Evolutionary conservation across 1,140 invertebrate species (phyloP), one percentile per base, ranked within the genome.

Genomic region (Sycophaga agraensis): DNA sequence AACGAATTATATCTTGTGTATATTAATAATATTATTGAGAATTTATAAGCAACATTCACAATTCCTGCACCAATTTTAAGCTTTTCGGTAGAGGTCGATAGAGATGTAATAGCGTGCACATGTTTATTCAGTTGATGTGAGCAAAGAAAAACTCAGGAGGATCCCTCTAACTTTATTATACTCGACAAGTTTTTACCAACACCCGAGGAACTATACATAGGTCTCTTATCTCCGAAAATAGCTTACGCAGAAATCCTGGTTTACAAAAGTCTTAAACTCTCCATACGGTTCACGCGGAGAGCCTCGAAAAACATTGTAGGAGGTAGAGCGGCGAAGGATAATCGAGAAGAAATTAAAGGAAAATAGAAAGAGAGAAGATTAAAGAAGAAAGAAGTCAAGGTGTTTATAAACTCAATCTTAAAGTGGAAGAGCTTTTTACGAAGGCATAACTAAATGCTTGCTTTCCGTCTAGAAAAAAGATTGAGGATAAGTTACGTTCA

Each of bases 211-310:
- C 39, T 48, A 22, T 48, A 8, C 24, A 48, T 54, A 61, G 54
- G 50, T 61, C 58, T 51, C 45, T 59, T 48, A 61, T 34, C 22
- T 37, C 31, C 34, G 24, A 39, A 61, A 53, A 61, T 54, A 61
- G 49, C 50, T 54, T 61, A 39, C 14, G 31, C 7, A 48, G 42
- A 46, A n/a, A 61, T 53, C 11, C 50, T 19, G 48, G 59, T 54
- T 61, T 46, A 54, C 22, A 61, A 46, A 54, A 61, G 40, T 42
- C 24, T 61, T 21, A 35, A 46, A 61, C 49, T 61, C 48, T 60
- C 54, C 40, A 46, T 54, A 19, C 34, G 48, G 50, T 61, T 35
- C 21, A 31, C 28, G 37, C 24, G 40, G 37, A 39, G 17, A 24
- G 28, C n/a, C 9, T 22, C 6, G 17, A 35, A 59, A 34, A 51